Evolutionary conservation across 2,113 vertebrate species (phyloP), one percentile per base, ranked within the genome.

Genomic region (Oryzias woworae): DNA sequence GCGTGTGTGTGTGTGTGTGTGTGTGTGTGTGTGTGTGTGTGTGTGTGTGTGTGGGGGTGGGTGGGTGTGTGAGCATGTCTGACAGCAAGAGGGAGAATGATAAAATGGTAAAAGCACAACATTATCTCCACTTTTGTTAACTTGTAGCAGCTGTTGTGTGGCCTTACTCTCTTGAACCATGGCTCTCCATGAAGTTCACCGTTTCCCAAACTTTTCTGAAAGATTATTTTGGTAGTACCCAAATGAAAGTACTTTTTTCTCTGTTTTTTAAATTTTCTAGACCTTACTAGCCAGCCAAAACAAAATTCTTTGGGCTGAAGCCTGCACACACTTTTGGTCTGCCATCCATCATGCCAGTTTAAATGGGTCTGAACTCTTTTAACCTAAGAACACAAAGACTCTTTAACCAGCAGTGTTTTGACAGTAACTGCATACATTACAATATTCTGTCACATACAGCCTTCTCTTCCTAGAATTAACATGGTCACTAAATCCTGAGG

Each of bases 351-450:
- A 79, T 63, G 64, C 70, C 67, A 78, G 56, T 65, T 54, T 64
- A 10, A 55, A 61, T 61, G 48, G 51, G 68, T 59, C 62, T 66
- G 60, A 83, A 81, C 74, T 73, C 56, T 54, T 73, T 75, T 54
- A 69, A 81, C 59, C 66, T 57, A 54, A 55, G 52, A 43, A 83
- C 79, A 89, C 81, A 90, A 87, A 86, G 79, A 50, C 59, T 77
- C 86, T 83, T 89, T 89, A 78, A 88, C 65, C 61, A 69, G 73
- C 54, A 43, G 36, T 86, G 78, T 90, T 90, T 90, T 83, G 69
- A 87, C 64, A 67, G 87, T 76, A 83, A 89, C 79, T 70, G 71
- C 71, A 86, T 73, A 73, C 69, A 51, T 73, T 80, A 80, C 47
- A 59, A 61, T 69, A 75, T 78, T 68, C 83, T 79, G 63, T 73